Evolutionary conservation across 2,888 invertebrate genomes (phyloP).

Genomic region (Leptinotarsa peninsularis): DNA sequence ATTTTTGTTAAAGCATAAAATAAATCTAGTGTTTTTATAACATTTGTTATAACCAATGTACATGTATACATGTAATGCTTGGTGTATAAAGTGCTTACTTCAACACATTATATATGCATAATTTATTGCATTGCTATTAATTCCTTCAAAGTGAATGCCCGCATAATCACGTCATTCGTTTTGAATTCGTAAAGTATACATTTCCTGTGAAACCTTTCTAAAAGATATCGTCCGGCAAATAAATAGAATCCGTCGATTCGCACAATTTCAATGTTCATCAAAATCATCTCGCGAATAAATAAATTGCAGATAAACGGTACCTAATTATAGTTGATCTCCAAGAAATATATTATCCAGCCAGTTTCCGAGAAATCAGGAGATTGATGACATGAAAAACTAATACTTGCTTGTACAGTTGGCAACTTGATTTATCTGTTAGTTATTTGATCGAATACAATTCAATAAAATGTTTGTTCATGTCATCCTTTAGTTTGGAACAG

Average conservation of each 20-base stretch:
- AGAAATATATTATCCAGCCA: constrained; percentile 3
- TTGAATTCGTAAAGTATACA: not conserved
- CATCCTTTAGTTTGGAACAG: too few relatives aligned
- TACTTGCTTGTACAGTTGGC: not conserved
- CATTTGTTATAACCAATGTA: too few relatives aligned
- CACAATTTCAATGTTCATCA: constrained; percentile 12
- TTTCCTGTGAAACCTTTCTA: not conserved
- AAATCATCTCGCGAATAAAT: constrained; percentile 23
- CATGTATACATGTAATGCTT: too few relatives aligned
- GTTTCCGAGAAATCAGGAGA: constrained; percentile 13
- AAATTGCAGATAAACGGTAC: constrained; percentile 17
- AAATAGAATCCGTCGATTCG: not conserved
- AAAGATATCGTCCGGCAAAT: not conserved
- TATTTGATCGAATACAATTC: too few relatives aligned
- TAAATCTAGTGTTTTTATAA: too few relatives aligned
- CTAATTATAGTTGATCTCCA: constrained; percentile 16
- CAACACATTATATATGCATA: not conserved
- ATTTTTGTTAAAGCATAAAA: too few relatives aligned
- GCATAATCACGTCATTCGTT: not conserved
- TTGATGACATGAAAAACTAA: not conserved
- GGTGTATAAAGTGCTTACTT: too few relatives aligned
- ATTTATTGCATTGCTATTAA: constrained; percentile 1
- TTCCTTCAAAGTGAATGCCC: not conserved
- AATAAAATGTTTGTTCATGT: too few relatives aligned
- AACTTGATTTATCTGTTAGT: not conserved